These are phyloP conservation scores for Plecturocebus donacophilus DNA, from an alignment of 2,113 vertebrate species.

Conservation along the genomic window DNA sequence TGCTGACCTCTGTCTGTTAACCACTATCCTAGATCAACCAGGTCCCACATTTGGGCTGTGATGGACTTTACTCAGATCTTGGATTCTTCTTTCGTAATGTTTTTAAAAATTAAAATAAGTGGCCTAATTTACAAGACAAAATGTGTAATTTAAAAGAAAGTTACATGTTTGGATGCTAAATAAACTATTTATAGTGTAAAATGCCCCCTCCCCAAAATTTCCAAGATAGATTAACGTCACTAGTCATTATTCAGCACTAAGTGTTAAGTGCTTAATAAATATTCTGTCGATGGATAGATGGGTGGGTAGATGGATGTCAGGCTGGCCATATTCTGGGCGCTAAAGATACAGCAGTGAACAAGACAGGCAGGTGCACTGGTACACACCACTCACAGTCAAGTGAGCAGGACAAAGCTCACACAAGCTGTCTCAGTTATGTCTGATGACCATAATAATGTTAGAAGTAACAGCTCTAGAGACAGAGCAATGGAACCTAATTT, in stretches of 20 bases:
- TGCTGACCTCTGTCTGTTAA: background rate
- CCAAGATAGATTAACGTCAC: background rate
- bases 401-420: background rate
- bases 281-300: background rate
- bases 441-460: background rate
- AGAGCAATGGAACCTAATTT: background rate
- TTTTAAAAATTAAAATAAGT: background rate
- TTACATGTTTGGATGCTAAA: slow-evolving; percentile 9
- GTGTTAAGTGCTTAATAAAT: background rate
- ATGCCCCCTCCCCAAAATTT: background rate
- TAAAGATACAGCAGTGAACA: background rate
- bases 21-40: no score
- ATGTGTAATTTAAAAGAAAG: background rate
- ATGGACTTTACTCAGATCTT: background rate
- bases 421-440: background rate
- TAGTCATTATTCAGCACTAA: background rate
- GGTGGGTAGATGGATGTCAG: background rate
- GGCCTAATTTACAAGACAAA: background rate
- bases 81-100: background rate
- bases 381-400: background rate
- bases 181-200: background rate
- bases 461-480: background rate
- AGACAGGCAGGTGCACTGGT: background rate
- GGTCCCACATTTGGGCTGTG: no score
- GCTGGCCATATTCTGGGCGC: background rate